Evolutionary conservation across 2,888 invertebrate species (phyloP), one percentile per base, ranked within the genome.

Genomic region (Aleiodes testaceus): DNA sequence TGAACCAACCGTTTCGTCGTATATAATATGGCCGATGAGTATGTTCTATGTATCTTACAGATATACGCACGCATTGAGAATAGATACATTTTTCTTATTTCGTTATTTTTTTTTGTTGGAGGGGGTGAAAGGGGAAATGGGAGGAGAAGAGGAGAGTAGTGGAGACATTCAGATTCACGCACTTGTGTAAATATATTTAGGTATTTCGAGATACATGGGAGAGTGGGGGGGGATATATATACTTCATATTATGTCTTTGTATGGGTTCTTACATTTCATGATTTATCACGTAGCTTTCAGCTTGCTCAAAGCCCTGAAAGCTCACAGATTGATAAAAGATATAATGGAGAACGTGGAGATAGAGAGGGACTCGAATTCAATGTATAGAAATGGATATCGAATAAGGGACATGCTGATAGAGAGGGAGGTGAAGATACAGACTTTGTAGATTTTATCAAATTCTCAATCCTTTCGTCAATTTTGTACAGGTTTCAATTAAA

Each of bases 221-320:
- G 20, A 53, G 44, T 16, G 36, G 11, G 26, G 52, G 30, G 26
- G 26, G 26, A 49, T 59, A 50, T 16, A 59, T 67, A 50, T 50
- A 66, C 59, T 18, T 53, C 22, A 42, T 49, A 66, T 36, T 66
- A 70, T 65, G 42, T 66, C 18, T 49, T 55, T 64, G 68, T 69
- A 66, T 80, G 80, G 79, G 84, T 85, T 85, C 86, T 85, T 87
- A 86, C 85, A 84, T 86, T 86, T 85, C 85, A 84, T 86, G 87
- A 87, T 87, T 87, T 87, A 87, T 87, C 87, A 85, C 86, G 85
- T 83, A 85, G 86, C 87, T 87, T 86, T 86, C 84, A 85, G 82
- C 77, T 80, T 79, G 82, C 82, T 86, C 86, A 85, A 85, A 86
- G 85, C 82, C 79, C 79, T 86, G 85, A 85, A 87, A 86, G 84